Evolutionary conservation across 2,888 invertebrate genomes (phyloP).

Genomic region (Zaprionus bogoriensis): DNA sequence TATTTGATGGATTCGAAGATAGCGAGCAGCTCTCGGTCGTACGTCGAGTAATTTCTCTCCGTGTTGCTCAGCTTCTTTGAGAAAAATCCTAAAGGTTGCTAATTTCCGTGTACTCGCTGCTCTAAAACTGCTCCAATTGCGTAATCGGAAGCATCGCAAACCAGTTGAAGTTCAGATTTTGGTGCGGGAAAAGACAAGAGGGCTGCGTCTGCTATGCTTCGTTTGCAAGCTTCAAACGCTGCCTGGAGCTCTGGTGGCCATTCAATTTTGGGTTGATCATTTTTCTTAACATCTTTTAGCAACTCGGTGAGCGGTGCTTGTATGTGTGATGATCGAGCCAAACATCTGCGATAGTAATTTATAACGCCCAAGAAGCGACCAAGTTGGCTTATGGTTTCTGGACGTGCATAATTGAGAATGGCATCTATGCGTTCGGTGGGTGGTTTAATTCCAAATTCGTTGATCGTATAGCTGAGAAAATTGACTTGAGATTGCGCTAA

Average conservation of each 20-base stretch:
- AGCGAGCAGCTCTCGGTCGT: conserved; percentile 8
- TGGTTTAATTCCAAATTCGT: not conserved
- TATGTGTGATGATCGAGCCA: not conserved
- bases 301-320: not conserved
- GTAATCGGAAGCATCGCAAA: not conserved
- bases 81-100: not conserved
- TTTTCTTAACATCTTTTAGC: not conserved
- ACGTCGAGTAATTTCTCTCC: not conserved
- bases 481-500: not conserved
- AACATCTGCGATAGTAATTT: not conserved
- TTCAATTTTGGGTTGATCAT: not conserved
- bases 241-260: not conserved
- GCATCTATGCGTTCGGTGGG: too few species aligned
- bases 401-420: too few species aligned
- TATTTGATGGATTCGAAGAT: conserved; percentile 6
- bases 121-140: not conserved
- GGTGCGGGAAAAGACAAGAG: too few species aligned
- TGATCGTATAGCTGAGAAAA: not conserved
- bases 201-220: too few species aligned
- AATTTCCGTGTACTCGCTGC: not conserved
- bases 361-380: too few species aligned
- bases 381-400: too few species aligned
- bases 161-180: not conserved
- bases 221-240: too few species aligned
- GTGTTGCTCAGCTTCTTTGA: not conserved